phyloP scores from a whole-genome alignment of 2,797 vertebrate genomes.

The Sebastes miniatus region DNA sequence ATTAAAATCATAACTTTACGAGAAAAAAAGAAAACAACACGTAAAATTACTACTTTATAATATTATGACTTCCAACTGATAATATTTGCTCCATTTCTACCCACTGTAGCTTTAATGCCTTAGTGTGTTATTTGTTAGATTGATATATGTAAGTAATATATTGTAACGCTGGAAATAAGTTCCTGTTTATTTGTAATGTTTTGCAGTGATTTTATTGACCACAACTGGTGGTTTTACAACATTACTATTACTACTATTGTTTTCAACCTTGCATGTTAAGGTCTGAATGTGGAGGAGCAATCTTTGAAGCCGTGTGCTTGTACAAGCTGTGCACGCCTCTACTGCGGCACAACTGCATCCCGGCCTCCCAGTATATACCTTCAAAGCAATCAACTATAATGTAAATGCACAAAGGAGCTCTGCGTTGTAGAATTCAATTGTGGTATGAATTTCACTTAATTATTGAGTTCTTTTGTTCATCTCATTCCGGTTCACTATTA shows the following conservation, averaged over 20 bases:
- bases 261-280: background rate
- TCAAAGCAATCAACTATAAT: constrained; percentile 24
- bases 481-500: background rate
- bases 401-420: background rate
- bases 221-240: too few species aligned
- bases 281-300: background rate
- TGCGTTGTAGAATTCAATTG: constrained; percentile 9
- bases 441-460: constrained; percentile 7
- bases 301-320: background rate
- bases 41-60: too few species aligned
- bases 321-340: background rate
- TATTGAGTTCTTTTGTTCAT: constrained; percentile 8
- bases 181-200: too few species aligned
- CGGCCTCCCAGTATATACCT: background rate
- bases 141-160: too few species aligned
- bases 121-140: too few species aligned
- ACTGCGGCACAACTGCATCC: background rate
- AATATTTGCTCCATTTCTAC: too few species aligned
- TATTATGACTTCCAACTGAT: too few species aligned
- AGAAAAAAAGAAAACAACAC: too few species aligned
- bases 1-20: too few species aligned
- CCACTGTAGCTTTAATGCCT: too few species aligned
- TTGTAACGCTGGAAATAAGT: too few species aligned
- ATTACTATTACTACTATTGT: background rate
- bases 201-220: too few species aligned